Percentiles rank a stretch among this genome's conserved stretches.
Conservation (phyloP, 2,888 invertebrate genomes). For the Phragmatobia fuliginosa region DNA sequence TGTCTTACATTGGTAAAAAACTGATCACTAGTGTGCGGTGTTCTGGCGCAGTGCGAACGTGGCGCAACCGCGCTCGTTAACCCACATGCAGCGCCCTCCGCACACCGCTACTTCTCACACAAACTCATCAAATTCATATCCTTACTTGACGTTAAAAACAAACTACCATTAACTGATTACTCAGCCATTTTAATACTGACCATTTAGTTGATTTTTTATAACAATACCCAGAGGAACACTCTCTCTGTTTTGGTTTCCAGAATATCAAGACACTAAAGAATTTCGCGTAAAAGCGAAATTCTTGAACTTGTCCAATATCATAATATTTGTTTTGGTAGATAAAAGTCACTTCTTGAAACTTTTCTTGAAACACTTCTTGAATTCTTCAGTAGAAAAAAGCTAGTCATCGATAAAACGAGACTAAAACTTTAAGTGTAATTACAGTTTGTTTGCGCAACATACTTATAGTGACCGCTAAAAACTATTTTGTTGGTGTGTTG, state of each 20-base stretch:
- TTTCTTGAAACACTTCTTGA: too few species aligned
- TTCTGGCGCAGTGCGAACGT: constrained; percentile 42
- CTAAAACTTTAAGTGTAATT: constrained; percentile 27
- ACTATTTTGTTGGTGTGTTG: constrained; percentile 41
- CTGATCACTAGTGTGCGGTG: constrained; percentile 15
- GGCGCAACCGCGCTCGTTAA: constrained; percentile 79
- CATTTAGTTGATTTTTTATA: constrained; percentile 3
- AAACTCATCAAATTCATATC: constrained; percentile 63
- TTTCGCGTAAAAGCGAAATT: too few species aligned
- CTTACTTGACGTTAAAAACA: constrained; percentile 42
- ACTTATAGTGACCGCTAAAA: constrained; percentile 31
- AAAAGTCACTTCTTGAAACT: background rate
- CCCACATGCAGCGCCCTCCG: constrained; percentile 68
- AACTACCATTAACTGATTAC: constrained; percentile 30
- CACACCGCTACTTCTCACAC: constrained; percentile 42
- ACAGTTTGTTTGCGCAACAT: constrained; percentile 24
- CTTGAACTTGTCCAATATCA: background rate
- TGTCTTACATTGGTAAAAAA: constrained; percentile 30
- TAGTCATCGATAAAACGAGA: constrained; percentile 4
- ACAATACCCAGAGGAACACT: background rate
- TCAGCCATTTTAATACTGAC: constrained; percentile 18
- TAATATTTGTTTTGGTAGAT: background rate
- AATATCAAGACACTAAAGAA: background rate
- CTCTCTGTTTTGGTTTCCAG: background rate
- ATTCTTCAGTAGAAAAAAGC: constrained; percentile 2